These are phyloP conservation scores for Gorsachius goisagi DNA, from an alignment of 2,113 vertebrate species.

Conservation along the genomic window DNA sequence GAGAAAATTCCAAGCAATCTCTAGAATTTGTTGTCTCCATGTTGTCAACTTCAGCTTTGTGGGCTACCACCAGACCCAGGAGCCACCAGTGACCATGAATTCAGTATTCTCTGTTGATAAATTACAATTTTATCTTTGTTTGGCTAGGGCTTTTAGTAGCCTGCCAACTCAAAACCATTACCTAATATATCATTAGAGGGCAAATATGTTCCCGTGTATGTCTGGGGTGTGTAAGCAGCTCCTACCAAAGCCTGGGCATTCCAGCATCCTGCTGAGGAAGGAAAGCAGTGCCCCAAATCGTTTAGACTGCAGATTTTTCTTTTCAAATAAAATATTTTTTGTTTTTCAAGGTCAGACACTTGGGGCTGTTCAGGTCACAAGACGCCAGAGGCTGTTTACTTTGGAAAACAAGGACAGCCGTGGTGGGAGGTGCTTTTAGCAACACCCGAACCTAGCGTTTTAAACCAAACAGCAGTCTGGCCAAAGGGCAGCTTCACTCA, in stretches of 20 bases:
- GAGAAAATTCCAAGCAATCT: background rate
- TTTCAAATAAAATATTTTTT: conserved; percentile 45
- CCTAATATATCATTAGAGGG: conserved; percentile 39
- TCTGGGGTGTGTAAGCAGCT: background rate
- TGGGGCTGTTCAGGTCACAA: conserved; percentile 38
- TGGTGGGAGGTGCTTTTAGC: conserved; percentile 19
- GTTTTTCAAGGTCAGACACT: conserved; percentile 42
- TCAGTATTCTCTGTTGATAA: conserved; percentile 30
- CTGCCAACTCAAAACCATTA: conserved; percentile 55
- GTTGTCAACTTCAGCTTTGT: background rate
- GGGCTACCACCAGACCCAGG: background rate
- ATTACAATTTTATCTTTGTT: conserved; percentile 52
- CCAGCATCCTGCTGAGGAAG: conserved; percentile 27
- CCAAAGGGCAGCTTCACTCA: conserved; percentile 38
- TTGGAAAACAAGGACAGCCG: conserved; percentile 48
- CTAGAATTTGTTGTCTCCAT: background rate
- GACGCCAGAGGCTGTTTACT: conserved; percentile 28
- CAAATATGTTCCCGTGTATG: background rate
- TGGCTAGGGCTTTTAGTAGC: conserved; percentile 37
- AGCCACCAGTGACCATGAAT: conserved; percentile 11
- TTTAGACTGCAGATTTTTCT: conserved; percentile 21
- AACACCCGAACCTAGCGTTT: background rate
- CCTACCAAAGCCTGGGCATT: background rate
- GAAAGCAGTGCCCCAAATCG: conserved; percentile 23
- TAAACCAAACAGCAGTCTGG: conserved; percentile 37